Percentiles rank a stretch among this genome's conserved stretches.
Evolutionary conservation across 2,797 vertebrate genomes (phyloP).

Genomic region (Megaceryle alcyon): DNA sequence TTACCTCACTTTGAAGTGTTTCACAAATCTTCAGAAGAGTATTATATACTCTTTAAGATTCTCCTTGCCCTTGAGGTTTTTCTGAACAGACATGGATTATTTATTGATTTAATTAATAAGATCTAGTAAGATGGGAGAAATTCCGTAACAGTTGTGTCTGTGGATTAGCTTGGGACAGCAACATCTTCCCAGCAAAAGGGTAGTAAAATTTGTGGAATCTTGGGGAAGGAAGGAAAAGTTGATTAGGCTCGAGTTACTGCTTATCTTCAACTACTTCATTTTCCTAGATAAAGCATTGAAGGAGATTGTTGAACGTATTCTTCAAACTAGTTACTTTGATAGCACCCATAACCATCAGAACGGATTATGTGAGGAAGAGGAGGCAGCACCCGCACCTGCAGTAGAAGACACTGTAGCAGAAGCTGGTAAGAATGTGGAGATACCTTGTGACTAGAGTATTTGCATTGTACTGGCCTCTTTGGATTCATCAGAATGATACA

Average conservation of each 20-base stretch:
- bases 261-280: not conserved
- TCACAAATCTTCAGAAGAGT: not conserved
- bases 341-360: conserved; percentile 92
- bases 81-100: not conserved
- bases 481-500: not conserved
- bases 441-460: not conserved
- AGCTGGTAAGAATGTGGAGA: conserved; percentile 78
- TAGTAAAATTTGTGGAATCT: not conserved
- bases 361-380: conserved; percentile 90
- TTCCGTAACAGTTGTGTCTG: not conserved
- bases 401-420: conserved; percentile 84
- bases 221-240: not conserved
- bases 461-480: not conserved
- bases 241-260: not conserved
- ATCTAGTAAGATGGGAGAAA: not conserved
- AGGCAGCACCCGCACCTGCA: conserved; percentile 77
- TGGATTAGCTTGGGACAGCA: not conserved
- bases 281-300: conserved; percentile 90
- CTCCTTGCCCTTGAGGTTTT: not conserved
- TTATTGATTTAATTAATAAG: not conserved
- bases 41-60: not conserved
- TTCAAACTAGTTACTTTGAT: conserved; percentile 94
- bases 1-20: not conserved
- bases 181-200: not conserved
- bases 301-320: conserved; percentile 90